Evolutionary conservation across 2,888 invertebrate genomes (phyloP), one percentile per base, ranked within the genome.

Genomic region (Mayetiola destructor): DNA sequence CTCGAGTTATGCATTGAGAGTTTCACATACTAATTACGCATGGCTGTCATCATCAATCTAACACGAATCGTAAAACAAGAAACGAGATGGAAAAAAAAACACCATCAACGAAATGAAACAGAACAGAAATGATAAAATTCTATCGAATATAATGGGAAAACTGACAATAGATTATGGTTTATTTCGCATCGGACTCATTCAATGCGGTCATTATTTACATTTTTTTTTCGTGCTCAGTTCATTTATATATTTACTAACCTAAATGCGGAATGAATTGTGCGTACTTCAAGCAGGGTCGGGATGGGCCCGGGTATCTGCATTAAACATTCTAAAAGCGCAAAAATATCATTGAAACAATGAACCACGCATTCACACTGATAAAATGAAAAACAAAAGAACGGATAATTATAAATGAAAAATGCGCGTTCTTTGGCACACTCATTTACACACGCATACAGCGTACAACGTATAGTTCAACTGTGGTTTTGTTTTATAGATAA

Each of bases 231-330:
- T 14, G 5, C 14, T 42, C 27, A n/a, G 27, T 27, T 27, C 27
- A 21, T 27, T n/a, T 27, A 48, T 27, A 27, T 48, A 48, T 27
- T 48, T 48, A 48, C 48, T 48, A 23, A 16, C 9, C 27, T 48
- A 48, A 48, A 27, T 48, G n/a, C n/a, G 48, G 48, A 48, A 48
- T 27, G 48, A 48, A 48, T 48, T 48, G 48, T 48, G 48, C 48
- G 48, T 48, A 48, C 27, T 27, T 48, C 27, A 16, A 48, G n/a
- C n/a, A n/a, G n/a, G n/a, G n/a, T n/a, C n/a, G n/a, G n/a, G n/a
- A n/a, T n/a, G n/a, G n/a, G n/a, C n/a, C n/a, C n/a, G n/a, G n/a
- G n/a, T n/a, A n/a, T n/a, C n/a, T n/a, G n/a, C n/a, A 27, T 48
- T 16, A 42, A 42, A 42, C 23, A 21, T 10, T 42, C 21, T 42